Conservation (phyloP, 2,113 vertebrate genomes). For the Thamnaconus septentrionalis region DNA sequence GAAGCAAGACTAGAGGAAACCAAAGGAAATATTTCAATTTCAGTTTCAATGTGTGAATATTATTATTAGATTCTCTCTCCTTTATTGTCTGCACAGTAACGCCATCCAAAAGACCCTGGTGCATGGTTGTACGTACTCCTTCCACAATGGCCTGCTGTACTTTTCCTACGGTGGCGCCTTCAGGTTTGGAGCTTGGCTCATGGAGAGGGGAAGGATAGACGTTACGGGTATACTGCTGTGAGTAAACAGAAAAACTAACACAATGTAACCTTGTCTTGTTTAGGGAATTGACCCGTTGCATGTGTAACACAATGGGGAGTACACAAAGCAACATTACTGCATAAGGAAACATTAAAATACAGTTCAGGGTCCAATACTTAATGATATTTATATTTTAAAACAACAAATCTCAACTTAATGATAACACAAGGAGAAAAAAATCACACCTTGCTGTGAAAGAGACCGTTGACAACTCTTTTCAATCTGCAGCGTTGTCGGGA, state of each 20-base stretch:
- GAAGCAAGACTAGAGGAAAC: too few relatives aligned
- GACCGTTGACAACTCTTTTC: neutral
- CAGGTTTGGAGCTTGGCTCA: conserved; percentile 91
- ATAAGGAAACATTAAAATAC: too few relatives aligned
- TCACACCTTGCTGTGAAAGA: neutral
- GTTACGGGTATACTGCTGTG: conserved; percentile 87
- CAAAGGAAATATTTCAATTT: too few relatives aligned
- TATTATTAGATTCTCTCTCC: neutral
- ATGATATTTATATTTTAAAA: too few relatives aligned
- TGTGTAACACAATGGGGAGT: too few relatives aligned
- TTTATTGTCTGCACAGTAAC: conserved; percentile 76
- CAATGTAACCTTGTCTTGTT: too few relatives aligned
- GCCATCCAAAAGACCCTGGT: conserved; percentile 88
- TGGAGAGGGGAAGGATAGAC: conserved; percentile 72
- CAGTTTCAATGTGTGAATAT: too few relatives aligned
- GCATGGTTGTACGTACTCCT: conserved; percentile 85
- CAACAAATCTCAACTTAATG: too few relatives aligned
- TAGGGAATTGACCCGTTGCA: too few relatives aligned
- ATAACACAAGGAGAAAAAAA: neutral
- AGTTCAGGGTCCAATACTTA: too few relatives aligned
- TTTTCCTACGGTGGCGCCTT: conserved; percentile 92
- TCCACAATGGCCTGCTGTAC: conserved; percentile 94
- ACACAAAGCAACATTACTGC: too few relatives aligned
- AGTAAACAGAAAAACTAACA: conserved; percentile 63
- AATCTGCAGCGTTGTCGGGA: conserved; percentile 84